Evolutionary conservation across 2,797 vertebrate genomes (phyloP).

Genomic region (Sebastes ruberrimus): DNA sequence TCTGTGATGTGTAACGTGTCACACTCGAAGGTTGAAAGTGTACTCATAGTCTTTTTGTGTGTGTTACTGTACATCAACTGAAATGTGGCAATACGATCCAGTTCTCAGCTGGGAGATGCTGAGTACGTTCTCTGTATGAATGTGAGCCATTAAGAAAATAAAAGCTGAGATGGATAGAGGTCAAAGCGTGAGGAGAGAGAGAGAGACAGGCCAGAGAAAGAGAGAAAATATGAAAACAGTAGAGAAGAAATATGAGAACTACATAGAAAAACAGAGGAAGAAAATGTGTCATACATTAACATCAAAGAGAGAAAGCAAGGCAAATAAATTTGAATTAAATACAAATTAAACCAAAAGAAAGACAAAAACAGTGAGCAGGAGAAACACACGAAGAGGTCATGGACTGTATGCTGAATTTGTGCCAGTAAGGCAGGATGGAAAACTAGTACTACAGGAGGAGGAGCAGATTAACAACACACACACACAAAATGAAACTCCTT

Average conservation of each 20-base stretch:
- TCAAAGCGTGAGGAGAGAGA: constrained; percentile 19
- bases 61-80: neutral
- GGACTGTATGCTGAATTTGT: constrained; percentile 34
- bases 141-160: constrained; percentile 47
- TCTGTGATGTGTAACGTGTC: neutral
- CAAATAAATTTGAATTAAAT: neutral
- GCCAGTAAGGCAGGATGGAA: constrained; percentile 58
- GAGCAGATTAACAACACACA: constrained; percentile 10
- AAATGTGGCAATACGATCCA: constrained; percentile 2
- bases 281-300: neutral
- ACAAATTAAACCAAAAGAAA: neutral
- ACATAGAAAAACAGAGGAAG: neutral
- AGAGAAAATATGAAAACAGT: constrained; percentile 24
- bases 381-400: constrained; percentile 30
- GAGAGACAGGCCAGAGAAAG: neutral
- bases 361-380: neutral
- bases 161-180: constrained; percentile 42
- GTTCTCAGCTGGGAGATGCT: neutral
- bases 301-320: neutral
- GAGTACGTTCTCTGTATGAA: constrained; percentile 3
- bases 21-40: neutral
- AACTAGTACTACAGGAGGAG: constrained; percentile 23
- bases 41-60: neutral
- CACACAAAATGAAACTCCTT: constrained; percentile 3
- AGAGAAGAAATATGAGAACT: constrained; percentile 19